Evolutionary conservation across 2,797 vertebrate genomes (phyloP), one percentile per base, ranked within the genome.

Genomic region (Acipenser ruthenus): DNA sequence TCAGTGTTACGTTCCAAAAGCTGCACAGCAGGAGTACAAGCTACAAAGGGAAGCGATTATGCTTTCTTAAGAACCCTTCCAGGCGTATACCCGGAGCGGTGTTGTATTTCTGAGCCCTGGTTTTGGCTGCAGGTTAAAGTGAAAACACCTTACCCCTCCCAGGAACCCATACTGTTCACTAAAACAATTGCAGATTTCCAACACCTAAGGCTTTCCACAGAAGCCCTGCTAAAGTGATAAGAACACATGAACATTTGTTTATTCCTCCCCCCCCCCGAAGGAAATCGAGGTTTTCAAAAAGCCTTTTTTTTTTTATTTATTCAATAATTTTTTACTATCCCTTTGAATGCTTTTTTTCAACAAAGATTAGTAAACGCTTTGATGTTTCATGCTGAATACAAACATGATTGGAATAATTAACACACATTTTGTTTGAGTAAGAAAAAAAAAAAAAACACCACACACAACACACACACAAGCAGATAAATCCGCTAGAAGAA

Each of bases 151-250:
- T 23, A 55, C 60, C 62, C 65, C 69, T 23, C 67, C 69, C 53
- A 70, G 73, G 66, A 62, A 71, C 74, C 76, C 77, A 80, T 70
- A 67, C 47, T 79, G 72, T 82, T 84, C 75, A 78, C 72, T 68
- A 77, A 77, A 76, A 70, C 83, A 80, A 72, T 78, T 77, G 74
- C 74, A 74, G 72, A 80, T 88, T 87, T 87, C 86, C 84, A 84
- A 73, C 71, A 85, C 84, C 78, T 86, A 86, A 83, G 77, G 73
- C 73, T 82, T 87, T 88, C 83, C 85, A 86, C 79, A 76, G 79
- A 78, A 61, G 68, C 75, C 76, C 72, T 72, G 82, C 82, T 82
- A 88, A 86, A 74, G 71, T 63, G 67, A 69, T 75, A 71, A 70
- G 71, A 79, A 75, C 60, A 64, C 62, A 75, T 74, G 66, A 74